Evolutionary conservation across 2,113 vertebrate species (phyloP).

Genomic region (Psilopsiagon aurifrons): DNA sequence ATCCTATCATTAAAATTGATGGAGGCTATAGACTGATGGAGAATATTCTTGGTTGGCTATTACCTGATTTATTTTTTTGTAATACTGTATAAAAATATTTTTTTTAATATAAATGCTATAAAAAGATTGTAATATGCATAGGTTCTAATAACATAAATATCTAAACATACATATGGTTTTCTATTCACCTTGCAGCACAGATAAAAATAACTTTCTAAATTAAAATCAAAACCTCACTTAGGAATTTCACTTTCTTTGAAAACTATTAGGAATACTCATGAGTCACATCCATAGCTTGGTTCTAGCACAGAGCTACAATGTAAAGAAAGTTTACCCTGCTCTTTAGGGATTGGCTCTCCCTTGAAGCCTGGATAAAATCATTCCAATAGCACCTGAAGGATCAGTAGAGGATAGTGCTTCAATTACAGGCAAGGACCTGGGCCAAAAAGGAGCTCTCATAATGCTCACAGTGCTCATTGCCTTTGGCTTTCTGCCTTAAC

Average conservation of each 20-base stretch:
- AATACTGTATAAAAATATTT: not conserved
- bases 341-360: constrained; percentile 62
- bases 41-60: not conserved
- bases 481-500: constrained; percentile 85
- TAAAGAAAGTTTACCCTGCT: constrained; percentile 56
- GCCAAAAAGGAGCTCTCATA: constrained; percentile 64
- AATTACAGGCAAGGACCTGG: constrained; percentile 68
- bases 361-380: constrained; percentile 72
- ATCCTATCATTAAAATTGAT: not conserved
- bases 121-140: not conserved
- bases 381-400: constrained; percentile 77
- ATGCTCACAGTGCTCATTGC: constrained; percentile 84
- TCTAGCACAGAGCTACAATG: constrained; percentile 65
- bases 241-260: constrained; percentile 57
- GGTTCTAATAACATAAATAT: not conserved
- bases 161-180: not conserved
- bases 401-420: constrained; percentile 77
- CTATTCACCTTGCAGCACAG: not conserved
- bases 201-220: constrained; percentile 39
- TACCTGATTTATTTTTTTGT: not conserved
- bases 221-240: constrained; percentile 40
- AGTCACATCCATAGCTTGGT: constrained; percentile 36
- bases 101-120: not conserved
- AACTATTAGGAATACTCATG: constrained; percentile 68
- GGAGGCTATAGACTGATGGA: not conserved